Evolutionary conservation across 2,797 vertebrate species (phyloP), one percentile per base, ranked within the genome.

Genomic region (Channallabes apus): DNA sequence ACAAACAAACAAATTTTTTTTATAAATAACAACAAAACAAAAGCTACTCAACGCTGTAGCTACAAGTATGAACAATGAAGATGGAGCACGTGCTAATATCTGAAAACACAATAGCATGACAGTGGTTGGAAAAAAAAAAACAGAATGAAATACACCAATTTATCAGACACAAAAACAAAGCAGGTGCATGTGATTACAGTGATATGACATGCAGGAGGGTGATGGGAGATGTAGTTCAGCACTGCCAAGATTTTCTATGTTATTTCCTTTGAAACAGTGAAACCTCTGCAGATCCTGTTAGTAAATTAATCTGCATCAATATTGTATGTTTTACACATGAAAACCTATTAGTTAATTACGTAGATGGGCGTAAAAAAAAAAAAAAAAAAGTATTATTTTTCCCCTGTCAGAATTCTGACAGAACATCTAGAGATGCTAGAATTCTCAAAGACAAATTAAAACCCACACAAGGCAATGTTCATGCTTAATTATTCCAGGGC

Each of bases 401-500:
- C 18, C 67, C 54, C n/a, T 67, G n/a, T 67, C 62, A 24, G 41
- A 67, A 67, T 81, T 67, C n/a, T 6, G 62, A 65, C 22, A 17
- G 32, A 80, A 65, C 15, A 46, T 54, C 35, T 46, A 27, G 35
- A 62, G 58, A 79, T 4, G 0, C 58, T 27, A 59, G 18, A n/a
- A 46, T 65, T 27, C 14, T 65, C 38, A 6, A 5, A 69, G 38
- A 65, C 41, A 65, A 65, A 80, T 27, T 59, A 22, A 56, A 51
- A 65, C 15, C 24, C 7, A 20, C 17, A 54, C 8, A 41, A 73
- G 22, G 27, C 11, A 20, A 41, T 54, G 51, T n/a, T 80, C 18
- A 9, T 6, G 20, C 18, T 64, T 80, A 73, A 80, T 86, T 84
- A 84, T 86, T 41, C 76, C 24, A 76, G 88, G 80, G 77, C 62